Conservation (phyloP, 2,797 vertebrate genomes). For the Eidolon dupreanum region DNA sequence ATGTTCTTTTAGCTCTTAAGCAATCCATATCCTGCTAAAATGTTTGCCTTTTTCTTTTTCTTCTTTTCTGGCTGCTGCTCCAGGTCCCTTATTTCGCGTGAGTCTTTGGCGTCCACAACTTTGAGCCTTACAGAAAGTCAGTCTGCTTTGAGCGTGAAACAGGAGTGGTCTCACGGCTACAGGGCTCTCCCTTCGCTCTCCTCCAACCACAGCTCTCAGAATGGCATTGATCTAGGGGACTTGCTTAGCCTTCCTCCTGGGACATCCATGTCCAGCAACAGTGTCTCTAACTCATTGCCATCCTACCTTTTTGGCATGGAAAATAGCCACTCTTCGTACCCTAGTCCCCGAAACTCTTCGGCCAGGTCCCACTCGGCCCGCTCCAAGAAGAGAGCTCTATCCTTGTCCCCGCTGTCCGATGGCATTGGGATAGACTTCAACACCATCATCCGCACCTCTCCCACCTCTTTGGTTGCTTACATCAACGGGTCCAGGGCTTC, state of each 20-base stretch:
- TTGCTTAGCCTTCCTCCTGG: slow-evolving; percentile 85
- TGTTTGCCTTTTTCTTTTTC: slow-evolving; percentile 23
- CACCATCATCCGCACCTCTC: slow-evolving; percentile 95
- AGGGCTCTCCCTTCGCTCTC: slow-evolving; percentile 89
- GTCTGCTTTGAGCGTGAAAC: slow-evolving; percentile 90
- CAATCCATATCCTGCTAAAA: slow-evolving; percentile 74
- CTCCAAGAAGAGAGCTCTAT: slow-evolving; percentile 93
- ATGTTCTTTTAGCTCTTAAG: slow-evolving; percentile 70
- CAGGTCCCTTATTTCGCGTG: slow-evolving; percentile 92
- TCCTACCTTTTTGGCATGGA: slow-evolving; percentile 92
- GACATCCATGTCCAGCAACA: slow-evolving; percentile 87
- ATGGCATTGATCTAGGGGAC: slow-evolving; percentile 87
- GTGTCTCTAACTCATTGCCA: slow-evolving; percentile 88
- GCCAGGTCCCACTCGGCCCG: slow-evolving; percentile 81
- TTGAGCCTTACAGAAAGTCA: slow-evolving; percentile 93
- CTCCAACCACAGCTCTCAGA: slow-evolving; percentile 84
- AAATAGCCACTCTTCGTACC: slow-evolving; percentile 81
- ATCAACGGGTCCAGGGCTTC: slow-evolving; percentile 93
- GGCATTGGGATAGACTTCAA: slow-evolving; percentile 95
- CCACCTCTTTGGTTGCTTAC: slow-evolving; percentile 96
- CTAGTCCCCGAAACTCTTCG: slow-evolving; percentile 88
- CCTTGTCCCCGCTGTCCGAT: slow-evolving; percentile 94
- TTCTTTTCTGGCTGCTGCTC: slow-evolving; percentile 72
- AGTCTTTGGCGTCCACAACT: slow-evolving; percentile 92
- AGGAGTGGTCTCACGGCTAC: slow-evolving; percentile 93